Conservation (phyloP, 2,797 vertebrate genomes). For the Oceanodroma leucorhoa region DNA sequence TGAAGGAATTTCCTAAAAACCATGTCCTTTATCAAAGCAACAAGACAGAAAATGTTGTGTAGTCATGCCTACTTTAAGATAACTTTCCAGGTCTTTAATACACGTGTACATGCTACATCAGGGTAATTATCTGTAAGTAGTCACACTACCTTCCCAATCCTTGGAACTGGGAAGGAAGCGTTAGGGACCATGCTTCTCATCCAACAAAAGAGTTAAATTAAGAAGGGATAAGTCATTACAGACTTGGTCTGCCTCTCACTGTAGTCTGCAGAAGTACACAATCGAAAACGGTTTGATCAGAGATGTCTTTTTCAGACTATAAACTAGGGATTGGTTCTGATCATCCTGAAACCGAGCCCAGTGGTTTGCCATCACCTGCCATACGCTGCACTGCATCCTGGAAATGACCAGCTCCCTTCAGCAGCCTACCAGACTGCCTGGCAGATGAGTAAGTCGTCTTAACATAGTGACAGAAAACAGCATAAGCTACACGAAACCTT, state of each 20-base stretch:
- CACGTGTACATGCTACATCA: fast-evolving
- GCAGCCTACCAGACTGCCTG: neutral
- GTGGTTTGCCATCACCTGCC: neutral
- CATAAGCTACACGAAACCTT: neutral
- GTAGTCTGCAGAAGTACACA: neutral
- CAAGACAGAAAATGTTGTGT: neutral
- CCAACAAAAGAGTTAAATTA: neutral
- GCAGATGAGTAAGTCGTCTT: neutral
- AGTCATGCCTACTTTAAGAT: neutral
- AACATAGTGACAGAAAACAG: neutral
- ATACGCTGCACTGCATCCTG: neutral
- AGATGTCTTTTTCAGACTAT: neutral
- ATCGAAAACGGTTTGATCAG: fast-evolving
- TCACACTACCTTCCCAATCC: neutral
- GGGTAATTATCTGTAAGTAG: neutral
- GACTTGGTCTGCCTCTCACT: neutral
- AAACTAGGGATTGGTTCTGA: neutral
- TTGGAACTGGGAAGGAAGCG: neutral
- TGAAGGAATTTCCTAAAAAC: neutral
- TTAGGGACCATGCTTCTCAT: neutral
- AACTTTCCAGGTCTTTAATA: neutral
- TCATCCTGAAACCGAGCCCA: fast-evolving
- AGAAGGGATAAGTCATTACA: neutral
- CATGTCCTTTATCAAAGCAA: neutral
- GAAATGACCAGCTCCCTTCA: neutral